phyloP scores from a whole-genome alignment of 2,797 vertebrate species.

The Hippocampus kuda region DNA sequence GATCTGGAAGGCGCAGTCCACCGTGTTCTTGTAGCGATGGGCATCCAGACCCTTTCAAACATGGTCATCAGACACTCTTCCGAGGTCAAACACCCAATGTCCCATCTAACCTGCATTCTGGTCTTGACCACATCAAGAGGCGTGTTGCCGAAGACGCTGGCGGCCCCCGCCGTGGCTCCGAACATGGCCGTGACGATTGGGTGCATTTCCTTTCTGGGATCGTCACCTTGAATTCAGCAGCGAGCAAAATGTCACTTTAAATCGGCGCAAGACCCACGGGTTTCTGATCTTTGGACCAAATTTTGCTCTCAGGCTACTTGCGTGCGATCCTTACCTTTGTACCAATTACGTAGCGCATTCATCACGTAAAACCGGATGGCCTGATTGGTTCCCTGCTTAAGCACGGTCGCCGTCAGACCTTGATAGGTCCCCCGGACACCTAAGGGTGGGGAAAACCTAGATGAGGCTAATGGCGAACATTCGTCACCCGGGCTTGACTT shows the following conservation, averaged over 20 bases:
- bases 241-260: background rate
- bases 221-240: constrained; percentile 57
- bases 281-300: background rate
- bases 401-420: constrained; percentile 71
- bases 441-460: constrained; percentile 25
- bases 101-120: constrained; percentile 72
- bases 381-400: constrained; percentile 77
- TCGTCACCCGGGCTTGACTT: background rate
- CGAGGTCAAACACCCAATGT: background rate
- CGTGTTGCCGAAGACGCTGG: constrained; percentile 78
- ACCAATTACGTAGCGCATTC: constrained; percentile 75
- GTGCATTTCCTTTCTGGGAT: constrained; percentile 66
- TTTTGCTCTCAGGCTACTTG: background rate
- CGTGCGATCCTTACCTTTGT: constrained; percentile 65
- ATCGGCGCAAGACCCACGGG: background rate
- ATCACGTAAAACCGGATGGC: constrained; percentile 79
- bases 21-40: constrained; percentile 72
- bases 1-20: constrained; percentile 78
- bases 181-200: constrained; percentile 73
- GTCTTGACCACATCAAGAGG: constrained; percentile 79
- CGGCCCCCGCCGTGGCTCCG: constrained; percentile 73
- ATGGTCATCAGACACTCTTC: background rate
- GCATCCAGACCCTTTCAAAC: constrained; percentile 70
- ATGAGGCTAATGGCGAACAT: background rate
- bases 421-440: constrained; percentile 76